A percentile compares a stretch with the other conserved stretches of the same genome.
These are phyloP conservation scores for Huso huso DNA, from an alignment of 2,797 vertebrate genomes.

Conservation along the genomic window DNA sequence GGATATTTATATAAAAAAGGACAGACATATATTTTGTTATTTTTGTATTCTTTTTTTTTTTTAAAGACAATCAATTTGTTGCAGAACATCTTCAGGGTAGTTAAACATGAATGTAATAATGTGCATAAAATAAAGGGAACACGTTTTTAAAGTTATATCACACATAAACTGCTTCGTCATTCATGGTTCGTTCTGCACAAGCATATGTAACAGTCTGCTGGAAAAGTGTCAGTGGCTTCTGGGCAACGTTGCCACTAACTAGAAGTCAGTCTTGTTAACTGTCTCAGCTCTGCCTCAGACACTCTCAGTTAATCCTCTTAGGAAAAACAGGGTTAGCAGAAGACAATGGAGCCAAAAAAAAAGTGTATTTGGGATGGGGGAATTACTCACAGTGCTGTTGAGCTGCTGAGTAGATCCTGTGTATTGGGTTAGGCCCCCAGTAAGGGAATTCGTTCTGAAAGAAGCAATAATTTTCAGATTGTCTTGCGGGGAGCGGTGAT, in stretches of 20 bases:
- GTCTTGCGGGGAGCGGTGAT: conserved; percentile 65
- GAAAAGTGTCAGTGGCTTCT: conserved; percentile 8
- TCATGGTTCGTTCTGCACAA: background rate
- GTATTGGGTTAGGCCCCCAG: conserved; percentile 56
- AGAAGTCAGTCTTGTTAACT: conserved; percentile 24
- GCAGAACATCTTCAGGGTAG: too few species aligned
- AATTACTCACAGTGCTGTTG: conserved; percentile 50
- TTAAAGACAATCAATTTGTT: too few species aligned
- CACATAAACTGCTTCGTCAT: too few species aligned
- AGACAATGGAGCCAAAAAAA: conserved; percentile 59
- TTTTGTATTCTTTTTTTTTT: too few species aligned
- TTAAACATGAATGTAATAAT: too few species aligned
- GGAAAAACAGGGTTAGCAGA: conserved; percentile 49
- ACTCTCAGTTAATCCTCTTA: conserved; percentile 51
- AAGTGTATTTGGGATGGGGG: conserved; percentile 54
- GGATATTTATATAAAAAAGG: too few species aligned
- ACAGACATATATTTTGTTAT: too few species aligned
- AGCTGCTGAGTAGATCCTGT: conserved; percentile 64
- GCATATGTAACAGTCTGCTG: conserved; percentile 11
- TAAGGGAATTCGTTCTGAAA: conserved; percentile 54
- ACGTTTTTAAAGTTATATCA: too few species aligned
- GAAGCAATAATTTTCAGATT: conserved; percentile 73
- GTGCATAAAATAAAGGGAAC: too few species aligned
- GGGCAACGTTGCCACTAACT: background rate
- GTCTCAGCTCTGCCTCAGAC: conserved; percentile 30